Evolutionary conservation across 2,888 invertebrate species (phyloP), one percentile per base, ranked within the genome.

Genomic region (Patella pellucida): DNA sequence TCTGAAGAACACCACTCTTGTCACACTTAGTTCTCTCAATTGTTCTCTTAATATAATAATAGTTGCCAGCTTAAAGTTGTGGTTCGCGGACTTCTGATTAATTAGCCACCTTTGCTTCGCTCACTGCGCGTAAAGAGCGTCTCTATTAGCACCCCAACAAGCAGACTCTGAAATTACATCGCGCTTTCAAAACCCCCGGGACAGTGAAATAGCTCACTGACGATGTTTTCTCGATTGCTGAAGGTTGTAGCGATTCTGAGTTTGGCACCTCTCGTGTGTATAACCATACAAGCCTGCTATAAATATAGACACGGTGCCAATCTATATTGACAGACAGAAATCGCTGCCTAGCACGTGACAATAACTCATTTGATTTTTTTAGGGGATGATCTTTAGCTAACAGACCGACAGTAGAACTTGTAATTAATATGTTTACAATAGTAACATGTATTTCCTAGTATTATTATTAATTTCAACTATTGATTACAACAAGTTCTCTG

Each of bases 31-130:
- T 62, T 62, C 62, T 23, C 23, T 19, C 62, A 62, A 62, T 62
- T 62, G 62, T 23, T 62, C 62, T 62, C 62, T 62, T 62, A 62
- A 62, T 62, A 62, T 62, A 62, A 62, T 62, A 62, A 62, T 62
- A 62, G 19, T 62, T 62, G 62, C 62, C 15, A 62, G 62, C 23
- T 62, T 62, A 15, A 23, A 62, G 62, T 62, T 62, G 62, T 62
- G 62, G 62, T 62, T 62, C 62, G 19, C 23, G 62, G 23, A 62
- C 62, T 23, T 62, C 62, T 62, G 62, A 62, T 62, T 62, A 62
- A 62, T 62, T 62, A 62, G 23, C 19, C 62, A 62, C 62, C 62
- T 62, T 23, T 19, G 14, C 62, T 62, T 23, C 9, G 23, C 23
- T 23, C 19, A 23, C 19, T 23, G 62, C 19, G 62, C 62, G 62